phyloP scores from a whole-genome alignment of 30 jellyfish, hydroid and myxozoan species.

The Morbakka virulenta region DNA sequence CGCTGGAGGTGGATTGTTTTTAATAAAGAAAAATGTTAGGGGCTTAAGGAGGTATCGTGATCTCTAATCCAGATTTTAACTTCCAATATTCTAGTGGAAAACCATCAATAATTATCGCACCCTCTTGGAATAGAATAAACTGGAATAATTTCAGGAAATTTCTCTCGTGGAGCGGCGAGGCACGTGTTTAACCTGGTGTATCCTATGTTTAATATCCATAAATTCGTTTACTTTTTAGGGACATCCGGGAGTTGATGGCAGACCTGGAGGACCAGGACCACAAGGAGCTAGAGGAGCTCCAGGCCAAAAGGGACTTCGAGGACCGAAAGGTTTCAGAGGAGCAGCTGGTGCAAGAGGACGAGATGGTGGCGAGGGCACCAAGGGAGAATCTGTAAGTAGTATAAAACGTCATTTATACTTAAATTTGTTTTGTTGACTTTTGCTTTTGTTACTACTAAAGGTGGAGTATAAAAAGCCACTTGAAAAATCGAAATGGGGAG shows the following conservation, averaged over 20 bases:
- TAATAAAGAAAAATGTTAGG: too few relatives aligned
- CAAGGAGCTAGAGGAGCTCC: slow-evolving; percentile 77
- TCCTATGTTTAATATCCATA: background rate
- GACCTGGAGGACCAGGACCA: slow-evolving; percentile 85
- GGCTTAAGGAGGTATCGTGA: too few relatives aligned
- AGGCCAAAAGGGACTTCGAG: slow-evolving; percentile 78
- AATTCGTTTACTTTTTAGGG: slow-evolving; percentile 27
- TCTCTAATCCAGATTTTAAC: too few relatives aligned
- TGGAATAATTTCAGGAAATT: too few relatives aligned
- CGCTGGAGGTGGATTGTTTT: too few relatives aligned
- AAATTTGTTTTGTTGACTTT: slow-evolving; percentile 59
- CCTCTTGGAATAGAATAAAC: too few relatives aligned
- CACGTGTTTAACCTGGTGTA: too few relatives aligned
- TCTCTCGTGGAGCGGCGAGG: too few relatives aligned
- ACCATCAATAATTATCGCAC: too few relatives aligned
- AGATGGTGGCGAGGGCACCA: slow-evolving; percentile 69
- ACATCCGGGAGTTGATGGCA: slow-evolving; percentile 90
- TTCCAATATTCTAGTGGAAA: too few relatives aligned
- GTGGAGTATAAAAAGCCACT: slow-evolving; percentile 52
- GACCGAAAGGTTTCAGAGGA: slow-evolving; percentile 61
- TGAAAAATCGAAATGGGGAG: too few relatives aligned
- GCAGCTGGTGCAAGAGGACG: slow-evolving; percentile 76
- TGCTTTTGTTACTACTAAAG: slow-evolving; percentile 81
- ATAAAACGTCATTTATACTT: too few relatives aligned
- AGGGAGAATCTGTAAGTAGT: slow-evolving; percentile 38